Conservation (phyloP, 1,140 invertebrate genomes). For the Lordiphosa mommai region DNA sequence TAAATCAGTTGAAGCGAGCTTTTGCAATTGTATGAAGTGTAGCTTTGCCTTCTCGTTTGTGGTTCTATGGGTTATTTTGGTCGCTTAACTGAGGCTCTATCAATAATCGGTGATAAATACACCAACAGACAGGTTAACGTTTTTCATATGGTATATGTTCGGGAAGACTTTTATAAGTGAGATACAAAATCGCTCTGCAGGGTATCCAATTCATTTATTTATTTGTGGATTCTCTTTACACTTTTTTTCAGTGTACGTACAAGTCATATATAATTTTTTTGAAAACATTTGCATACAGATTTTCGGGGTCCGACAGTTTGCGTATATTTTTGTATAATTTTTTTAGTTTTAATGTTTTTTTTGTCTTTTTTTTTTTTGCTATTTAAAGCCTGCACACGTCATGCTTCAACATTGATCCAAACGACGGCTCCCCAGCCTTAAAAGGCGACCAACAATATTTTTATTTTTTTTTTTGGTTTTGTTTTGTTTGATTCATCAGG, state of each 20-base stretch:
- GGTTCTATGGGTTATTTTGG: no score
- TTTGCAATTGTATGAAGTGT: no score
- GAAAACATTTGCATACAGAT: slow-evolving; percentile 24
- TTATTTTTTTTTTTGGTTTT: not conserved
- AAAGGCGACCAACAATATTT: slow-evolving; percentile 32
- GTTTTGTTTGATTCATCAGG: slow-evolving; percentile 42
- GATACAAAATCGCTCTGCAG: no score
- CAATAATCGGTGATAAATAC: no score
- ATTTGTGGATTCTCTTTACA: no score
- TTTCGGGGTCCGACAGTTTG: slow-evolving; percentile 33
- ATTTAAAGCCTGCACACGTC: slow-evolving; percentile 48
- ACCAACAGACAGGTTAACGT: no score
- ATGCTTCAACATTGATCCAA: not conserved
- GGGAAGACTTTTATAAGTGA: no score
- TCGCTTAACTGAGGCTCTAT: no score
- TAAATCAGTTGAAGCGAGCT: no score
- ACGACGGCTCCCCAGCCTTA: slow-evolving; percentile 25
- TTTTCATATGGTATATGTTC: no score
- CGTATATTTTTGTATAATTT: slow-evolving; percentile 35
- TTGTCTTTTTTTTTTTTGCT: slow-evolving; percentile 5
- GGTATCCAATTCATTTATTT: no score
- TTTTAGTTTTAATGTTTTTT: not conserved
- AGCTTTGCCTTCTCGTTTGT: no score
- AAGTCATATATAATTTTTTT: slow-evolving; percentile 21
- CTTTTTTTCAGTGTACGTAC: slow-evolving; percentile 28